phyloP scores from a whole-genome alignment of 92 coral and sea anemone species.

The Umimayanthus kanabou region DNA sequence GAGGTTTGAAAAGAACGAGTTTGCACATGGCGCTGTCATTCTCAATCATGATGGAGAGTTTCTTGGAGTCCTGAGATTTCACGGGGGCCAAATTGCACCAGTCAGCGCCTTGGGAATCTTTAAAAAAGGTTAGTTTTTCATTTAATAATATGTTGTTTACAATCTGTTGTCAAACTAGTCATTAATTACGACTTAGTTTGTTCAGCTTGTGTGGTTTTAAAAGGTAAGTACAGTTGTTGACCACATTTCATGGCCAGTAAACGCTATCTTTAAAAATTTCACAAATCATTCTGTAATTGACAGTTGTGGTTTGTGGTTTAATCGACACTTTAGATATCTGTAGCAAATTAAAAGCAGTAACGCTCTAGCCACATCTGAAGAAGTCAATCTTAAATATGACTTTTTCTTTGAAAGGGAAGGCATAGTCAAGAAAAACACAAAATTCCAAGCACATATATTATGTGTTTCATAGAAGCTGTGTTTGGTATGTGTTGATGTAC shows the following conservation, averaged over 20 bases:
- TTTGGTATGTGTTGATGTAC: too few relatives aligned
- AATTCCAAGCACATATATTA: background rate
- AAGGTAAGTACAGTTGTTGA: background rate
- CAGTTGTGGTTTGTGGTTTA: too few relatives aligned
- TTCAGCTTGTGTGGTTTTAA: too few relatives aligned
- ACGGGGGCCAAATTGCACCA: background rate
- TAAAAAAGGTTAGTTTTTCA: background rate
- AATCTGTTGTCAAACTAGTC: background rate
- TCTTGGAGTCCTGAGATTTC: constrained; percentile 16
- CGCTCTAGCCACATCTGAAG: background rate
- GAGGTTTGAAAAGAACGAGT: background rate
- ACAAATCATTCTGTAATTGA: background rate
- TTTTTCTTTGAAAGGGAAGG: too few relatives aligned
- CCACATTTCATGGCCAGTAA: background rate
- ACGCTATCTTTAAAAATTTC: background rate
- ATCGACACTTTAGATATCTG: background rate
- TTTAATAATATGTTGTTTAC: too few relatives aligned
- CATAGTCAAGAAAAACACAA: too few relatives aligned
- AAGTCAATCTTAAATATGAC: too few relatives aligned
- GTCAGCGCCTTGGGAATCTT: background rate
- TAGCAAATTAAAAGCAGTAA: background rate
- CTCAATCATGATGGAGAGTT: constrained; percentile 2
- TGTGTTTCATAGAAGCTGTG: too few relatives aligned
- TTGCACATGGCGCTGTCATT: background rate
- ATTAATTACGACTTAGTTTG: too few relatives aligned